phyloP scores from a whole-genome alignment of 1,140 invertebrate genomes.

The Melipona quadrifasciata region DNA sequence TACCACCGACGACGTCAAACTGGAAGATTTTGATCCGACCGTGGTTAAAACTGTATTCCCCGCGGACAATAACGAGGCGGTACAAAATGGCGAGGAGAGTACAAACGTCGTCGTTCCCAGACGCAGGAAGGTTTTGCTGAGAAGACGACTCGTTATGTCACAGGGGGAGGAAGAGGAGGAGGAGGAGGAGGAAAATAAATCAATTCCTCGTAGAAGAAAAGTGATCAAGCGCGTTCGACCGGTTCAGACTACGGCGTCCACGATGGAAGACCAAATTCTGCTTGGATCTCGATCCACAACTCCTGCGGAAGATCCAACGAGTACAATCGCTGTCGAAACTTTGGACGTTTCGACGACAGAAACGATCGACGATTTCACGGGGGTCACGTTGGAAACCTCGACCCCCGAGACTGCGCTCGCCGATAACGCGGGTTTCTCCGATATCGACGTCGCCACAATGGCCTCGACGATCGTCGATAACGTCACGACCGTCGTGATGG shows the following conservation, averaged over 20 bases:
- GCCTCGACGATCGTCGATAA: slow-evolving; percentile 33
- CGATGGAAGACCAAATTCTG: background rate
- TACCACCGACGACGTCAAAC: background rate
- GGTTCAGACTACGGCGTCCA: slow-evolving; percentile 20
- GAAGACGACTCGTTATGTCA: slow-evolving; percentile 58
- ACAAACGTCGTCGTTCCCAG: slow-evolving; percentile 13
- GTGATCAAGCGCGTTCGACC: slow-evolving; percentile 73
- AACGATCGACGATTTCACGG: background rate
- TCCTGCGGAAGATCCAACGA: background rate
- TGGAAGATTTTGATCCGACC: slow-evolving; percentile 17
- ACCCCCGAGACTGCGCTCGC: background rate
- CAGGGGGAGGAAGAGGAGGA: background rate
- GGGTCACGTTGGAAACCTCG: slow-evolving; percentile 12
- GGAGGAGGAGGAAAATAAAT: slow-evolving; percentile 31
- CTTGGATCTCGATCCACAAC: background rate
- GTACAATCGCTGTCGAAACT: background rate
- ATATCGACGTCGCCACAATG: background rate
- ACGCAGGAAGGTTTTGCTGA: slow-evolving; percentile 67
- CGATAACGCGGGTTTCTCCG: background rate
- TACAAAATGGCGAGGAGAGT: background rate
- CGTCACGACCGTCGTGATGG: background rate
- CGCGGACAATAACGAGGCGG: background rate
- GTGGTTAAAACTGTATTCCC: slow-evolving; percentile 35
- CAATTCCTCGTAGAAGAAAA: slow-evolving; percentile 63
- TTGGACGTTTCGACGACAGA: background rate